These are phyloP conservation scores for Diorhabda carinulata DNA, from an alignment of 1,140 invertebrate genomes.

Conservation along the genomic window DNA sequence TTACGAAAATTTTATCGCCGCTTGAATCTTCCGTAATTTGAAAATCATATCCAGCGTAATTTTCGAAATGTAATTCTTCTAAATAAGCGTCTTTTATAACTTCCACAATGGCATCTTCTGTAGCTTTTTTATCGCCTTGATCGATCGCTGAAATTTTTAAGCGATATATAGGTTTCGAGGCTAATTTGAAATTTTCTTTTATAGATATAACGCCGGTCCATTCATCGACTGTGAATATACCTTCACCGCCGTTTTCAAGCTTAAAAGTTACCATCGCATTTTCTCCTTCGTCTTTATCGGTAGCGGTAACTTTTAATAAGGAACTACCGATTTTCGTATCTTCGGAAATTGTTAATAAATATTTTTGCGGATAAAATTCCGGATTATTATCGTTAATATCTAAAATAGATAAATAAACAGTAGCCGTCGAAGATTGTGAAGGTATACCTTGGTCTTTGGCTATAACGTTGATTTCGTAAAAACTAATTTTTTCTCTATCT, in stretches of 20 bases:
- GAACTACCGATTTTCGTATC: conserved; percentile 60
- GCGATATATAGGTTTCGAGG: conserved; percentile 64
- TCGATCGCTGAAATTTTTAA: conserved; percentile 75
- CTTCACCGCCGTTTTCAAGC: conserved; percentile 72
- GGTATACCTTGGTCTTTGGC: conserved; percentile 89
- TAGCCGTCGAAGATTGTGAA: conserved; percentile 80
- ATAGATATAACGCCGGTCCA: conserved; percentile 69
- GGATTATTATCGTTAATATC: conserved; percentile 91
- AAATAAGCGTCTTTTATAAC: conserved; percentile 69
- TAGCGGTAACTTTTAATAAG: conserved; percentile 69
- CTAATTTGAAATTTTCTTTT: conserved; percentile 58
- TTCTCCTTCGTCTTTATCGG: conserved; percentile 76
- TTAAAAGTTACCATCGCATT: conserved; percentile 76
- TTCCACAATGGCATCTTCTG: conserved; percentile 75
- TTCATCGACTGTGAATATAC: conserved; percentile 73
- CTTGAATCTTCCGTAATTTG: conserved; percentile 75
- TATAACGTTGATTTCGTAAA: conserved; percentile 80
- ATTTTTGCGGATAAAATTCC: conserved; percentile 80
- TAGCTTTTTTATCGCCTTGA: conserved; percentile 65
- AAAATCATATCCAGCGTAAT: conserved; percentile 72
- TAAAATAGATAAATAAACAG: conserved; percentile 72
- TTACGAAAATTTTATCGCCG: conserved; percentile 53
- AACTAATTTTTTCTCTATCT: conserved; percentile 74
- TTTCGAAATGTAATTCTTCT: conserved; percentile 69
- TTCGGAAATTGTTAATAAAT: conserved; percentile 69